Percentiles rank a stretch among this genome's conserved stretches.
Evolutionary conservation across 2,113 vertebrate species (phyloP).

Genomic region (Zingel zingel): DNA sequence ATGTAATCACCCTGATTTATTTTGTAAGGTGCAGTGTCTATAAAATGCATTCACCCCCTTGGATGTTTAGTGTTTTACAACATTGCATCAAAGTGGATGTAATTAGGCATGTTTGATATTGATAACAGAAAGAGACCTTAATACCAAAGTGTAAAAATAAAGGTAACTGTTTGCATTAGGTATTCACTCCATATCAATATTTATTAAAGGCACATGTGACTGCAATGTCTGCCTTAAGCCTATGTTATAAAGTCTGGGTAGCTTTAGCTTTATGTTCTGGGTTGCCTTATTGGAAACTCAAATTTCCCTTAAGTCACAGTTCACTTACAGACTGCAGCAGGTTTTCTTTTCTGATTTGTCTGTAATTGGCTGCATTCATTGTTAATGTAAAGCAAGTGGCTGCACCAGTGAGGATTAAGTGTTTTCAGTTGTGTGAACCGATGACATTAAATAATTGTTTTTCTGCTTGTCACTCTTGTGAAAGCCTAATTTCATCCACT

Average conservation of each 20-base stretch:
- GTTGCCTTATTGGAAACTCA: neutral
- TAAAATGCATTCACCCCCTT: neutral
- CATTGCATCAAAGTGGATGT: neutral
- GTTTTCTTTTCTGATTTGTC: neutral
- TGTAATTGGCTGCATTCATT: neutral
- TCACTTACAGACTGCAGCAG: neutral
- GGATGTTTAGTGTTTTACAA: neutral
- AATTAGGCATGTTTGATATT: neutral
- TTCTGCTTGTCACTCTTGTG: neutral
- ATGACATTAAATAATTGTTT: neutral
- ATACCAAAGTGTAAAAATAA: neutral
- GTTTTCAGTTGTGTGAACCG: neutral
- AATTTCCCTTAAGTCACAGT: neutral
- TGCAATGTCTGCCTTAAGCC: neutral
- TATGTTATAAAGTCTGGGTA: neutral
- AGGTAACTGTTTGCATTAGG: neutral
- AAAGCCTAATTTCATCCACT: neutral
- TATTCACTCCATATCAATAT: neutral
- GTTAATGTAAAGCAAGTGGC: neutral
- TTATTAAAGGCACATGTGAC: neutral
- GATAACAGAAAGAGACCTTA: neutral
- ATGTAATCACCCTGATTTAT: slow-evolving; percentile 26
- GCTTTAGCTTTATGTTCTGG: neutral
- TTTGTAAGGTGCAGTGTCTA: slow-evolving; percentile 10
- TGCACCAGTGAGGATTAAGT: neutral